Conservation (phyloP, 2,888 invertebrate species). For the Incurvaria masculella region DNA sequence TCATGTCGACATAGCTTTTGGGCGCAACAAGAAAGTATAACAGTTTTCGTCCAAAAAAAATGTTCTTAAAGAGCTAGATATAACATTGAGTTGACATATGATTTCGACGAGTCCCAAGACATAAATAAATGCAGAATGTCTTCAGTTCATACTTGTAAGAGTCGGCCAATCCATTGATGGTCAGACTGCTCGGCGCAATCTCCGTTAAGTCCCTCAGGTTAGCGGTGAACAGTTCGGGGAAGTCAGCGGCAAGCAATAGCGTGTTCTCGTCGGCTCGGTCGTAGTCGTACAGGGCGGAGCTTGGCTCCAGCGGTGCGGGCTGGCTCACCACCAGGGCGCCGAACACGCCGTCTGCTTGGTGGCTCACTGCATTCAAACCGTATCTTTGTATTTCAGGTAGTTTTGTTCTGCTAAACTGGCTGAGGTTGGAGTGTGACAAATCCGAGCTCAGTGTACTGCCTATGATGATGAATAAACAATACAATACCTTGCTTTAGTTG, state of each 20-base stretch:
- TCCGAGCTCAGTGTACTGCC: no score
- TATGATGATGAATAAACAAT: no score
- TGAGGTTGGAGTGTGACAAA: no score
- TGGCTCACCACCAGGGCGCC: conserved; percentile 57
- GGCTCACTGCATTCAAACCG: conserved; percentile 55
- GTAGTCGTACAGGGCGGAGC: conserved; percentile 39
- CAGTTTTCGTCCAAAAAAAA: no score
- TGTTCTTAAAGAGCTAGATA: no score
- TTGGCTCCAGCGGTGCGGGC: conserved; percentile 39
- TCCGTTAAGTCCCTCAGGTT: conserved; percentile 32
- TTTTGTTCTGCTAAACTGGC: no score
- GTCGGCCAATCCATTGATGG: conserved; percentile 32
- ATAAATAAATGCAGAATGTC: neutral
- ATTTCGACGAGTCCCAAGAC: conserved; percentile 1
- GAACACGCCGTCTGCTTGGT: conserved; percentile 59
- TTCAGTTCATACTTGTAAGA: conserved; percentile 31
- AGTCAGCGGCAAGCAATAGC: conserved; percentile 48
- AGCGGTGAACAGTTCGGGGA: conserved; percentile 55
- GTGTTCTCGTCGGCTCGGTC: conserved; percentile 45
- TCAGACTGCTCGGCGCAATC: conserved; percentile 34
- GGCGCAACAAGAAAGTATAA: no score
- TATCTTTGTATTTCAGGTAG: no score
- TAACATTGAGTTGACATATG: conserved; percentile 3
- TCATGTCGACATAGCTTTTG: no score
- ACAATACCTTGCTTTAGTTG: no score